Evolutionary conservation across 2,113 vertebrate species (phyloP).

Genomic region (Ciconia boyciana): DNA sequence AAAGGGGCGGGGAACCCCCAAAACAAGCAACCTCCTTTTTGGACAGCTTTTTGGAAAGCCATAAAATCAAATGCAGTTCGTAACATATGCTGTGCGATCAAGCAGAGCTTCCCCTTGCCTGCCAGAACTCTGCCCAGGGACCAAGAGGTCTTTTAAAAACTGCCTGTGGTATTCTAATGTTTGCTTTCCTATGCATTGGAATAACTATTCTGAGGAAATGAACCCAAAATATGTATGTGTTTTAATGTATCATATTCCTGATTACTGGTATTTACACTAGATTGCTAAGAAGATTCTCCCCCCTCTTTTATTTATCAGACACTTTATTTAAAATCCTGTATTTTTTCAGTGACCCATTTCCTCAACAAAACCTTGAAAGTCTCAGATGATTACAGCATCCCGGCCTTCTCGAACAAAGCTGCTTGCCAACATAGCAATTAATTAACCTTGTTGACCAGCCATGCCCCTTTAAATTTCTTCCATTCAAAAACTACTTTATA

Average conservation of each 20-base stretch:
- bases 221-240: not conserved
- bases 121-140: slow-evolving; percentile 40
- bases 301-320: not conserved
- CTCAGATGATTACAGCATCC: slow-evolving; percentile 1
- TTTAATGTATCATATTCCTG: not conserved
- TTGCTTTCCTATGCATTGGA: slow-evolving; percentile 13
- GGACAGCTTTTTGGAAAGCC: slow-evolving; percentile 64
- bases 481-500: not conserved
- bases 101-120: slow-evolving; percentile 16
- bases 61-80: slow-evolving; percentile 69
- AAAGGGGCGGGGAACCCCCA: not conserved
- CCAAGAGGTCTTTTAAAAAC: slow-evolving; percentile 30
- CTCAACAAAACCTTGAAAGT: slow-evolving; percentile 30
- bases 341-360: slow-evolving; percentile 16
- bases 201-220: slow-evolving; percentile 16
- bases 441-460: slow-evolving; percentile 49
- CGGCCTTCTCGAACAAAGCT: not conserved
- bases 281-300: not conserved
- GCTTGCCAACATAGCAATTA: slow-evolving; percentile 34
- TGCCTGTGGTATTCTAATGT: not conserved
- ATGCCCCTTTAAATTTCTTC: slow-evolving; percentile 25
- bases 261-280: not conserved
- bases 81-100: slow-evolving; percentile 63
- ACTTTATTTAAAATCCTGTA: not conserved
- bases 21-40: slow-evolving; percentile 14